Percentiles rank a stretch among this genome's conserved stretches.
Evolutionary conservation across 2,797 vertebrate genomes (phyloP).

Genomic region (Microchirus variegatus): DNA sequence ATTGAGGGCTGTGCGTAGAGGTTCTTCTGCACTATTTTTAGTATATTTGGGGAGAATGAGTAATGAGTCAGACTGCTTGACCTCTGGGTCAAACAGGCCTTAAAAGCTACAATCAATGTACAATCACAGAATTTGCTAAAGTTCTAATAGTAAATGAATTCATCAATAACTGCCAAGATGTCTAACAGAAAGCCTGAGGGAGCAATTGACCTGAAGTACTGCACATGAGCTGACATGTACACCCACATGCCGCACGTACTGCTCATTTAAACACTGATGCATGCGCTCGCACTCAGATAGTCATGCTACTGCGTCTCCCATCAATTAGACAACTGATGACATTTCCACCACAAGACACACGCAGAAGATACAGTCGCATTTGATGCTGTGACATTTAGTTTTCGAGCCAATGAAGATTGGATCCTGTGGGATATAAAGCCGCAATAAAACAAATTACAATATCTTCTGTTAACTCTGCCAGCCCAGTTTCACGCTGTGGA

Average conservation of each 20-base stretch:
- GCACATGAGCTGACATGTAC: background rate
- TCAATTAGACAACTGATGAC: constrained; percentile 48
- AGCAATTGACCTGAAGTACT: constrained; percentile 11
- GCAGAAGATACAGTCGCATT: constrained; percentile 30
- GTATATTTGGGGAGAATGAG: background rate
- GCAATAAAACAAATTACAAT: constrained; percentile 35
- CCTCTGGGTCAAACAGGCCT: constrained; percentile 2
- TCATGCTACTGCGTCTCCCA: constrained; percentile 2
- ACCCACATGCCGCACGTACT: background rate
- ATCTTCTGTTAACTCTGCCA: constrained; percentile 9
- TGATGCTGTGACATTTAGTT: constrained; percentile 59
- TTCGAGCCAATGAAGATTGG: constrained; percentile 29
- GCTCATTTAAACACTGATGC: background rate
- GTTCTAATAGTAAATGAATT: constrained; percentile 20
- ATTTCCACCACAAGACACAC: constrained; percentile 49
- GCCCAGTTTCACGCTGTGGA: constrained; percentile 17
- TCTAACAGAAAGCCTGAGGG: constrained; percentile 3
- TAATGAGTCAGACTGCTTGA: constrained; percentile 2
- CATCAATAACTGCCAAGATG: constrained; percentile 20
- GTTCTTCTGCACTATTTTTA: background rate
- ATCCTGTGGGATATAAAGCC: constrained; percentile 10
- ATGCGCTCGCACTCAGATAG: background rate
- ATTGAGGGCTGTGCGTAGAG: background rate
- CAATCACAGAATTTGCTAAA: background rate
- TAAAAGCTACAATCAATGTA: constrained; percentile 9